Percentiles rank a stretch among this genome's conserved stretches.
phyloP scores from a whole-genome alignment of 1,140 invertebrate genomes.

The Stegodyphus mimosarum region DNA sequence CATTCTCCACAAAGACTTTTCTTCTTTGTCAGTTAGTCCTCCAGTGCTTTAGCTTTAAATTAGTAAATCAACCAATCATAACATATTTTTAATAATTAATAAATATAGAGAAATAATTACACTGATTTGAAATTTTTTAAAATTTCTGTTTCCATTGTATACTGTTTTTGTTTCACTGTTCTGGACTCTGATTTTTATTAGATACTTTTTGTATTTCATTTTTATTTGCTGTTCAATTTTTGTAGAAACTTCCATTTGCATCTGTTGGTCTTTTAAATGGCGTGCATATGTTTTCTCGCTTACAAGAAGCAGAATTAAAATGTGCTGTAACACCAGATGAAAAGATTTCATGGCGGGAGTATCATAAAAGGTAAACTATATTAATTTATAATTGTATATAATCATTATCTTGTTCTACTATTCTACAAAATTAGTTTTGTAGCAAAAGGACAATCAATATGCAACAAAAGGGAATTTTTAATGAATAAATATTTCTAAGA shows the following conservation, averaged over 20 bases:
- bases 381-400: too few relatives aligned
- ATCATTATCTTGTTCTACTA: neutral
- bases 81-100: too few relatives aligned
- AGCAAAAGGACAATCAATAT: neutral
- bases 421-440: neutral
- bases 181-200: too few relatives aligned
- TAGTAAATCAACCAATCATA: too few relatives aligned
- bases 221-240: slow-evolving; percentile 50
- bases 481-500: too few relatives aligned
- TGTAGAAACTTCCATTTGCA: slow-evolving; percentile 79
- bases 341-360: slow-evolving; percentile 81
- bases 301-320: slow-evolving; percentile 76
- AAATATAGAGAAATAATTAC: too few relatives aligned
- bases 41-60: too few relatives aligned
- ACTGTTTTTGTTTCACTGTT: neutral
- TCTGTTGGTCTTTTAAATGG: slow-evolving; percentile 84
- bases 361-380: slow-evolving; percentile 72
- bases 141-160: neutral
- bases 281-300: slow-evolving; percentile 84
- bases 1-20: too few relatives aligned
- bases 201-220: neutral
- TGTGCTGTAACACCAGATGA: slow-evolving; percentile 77
- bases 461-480: too few relatives aligned
- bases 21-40: too few relatives aligned
- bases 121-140: too few relatives aligned